A percentile compares a stretch with the other conserved stretches of the same genome.
Evolutionary conservation across 2,113 vertebrate genomes (phyloP).

Genomic region (Lepus timidus): DNA sequence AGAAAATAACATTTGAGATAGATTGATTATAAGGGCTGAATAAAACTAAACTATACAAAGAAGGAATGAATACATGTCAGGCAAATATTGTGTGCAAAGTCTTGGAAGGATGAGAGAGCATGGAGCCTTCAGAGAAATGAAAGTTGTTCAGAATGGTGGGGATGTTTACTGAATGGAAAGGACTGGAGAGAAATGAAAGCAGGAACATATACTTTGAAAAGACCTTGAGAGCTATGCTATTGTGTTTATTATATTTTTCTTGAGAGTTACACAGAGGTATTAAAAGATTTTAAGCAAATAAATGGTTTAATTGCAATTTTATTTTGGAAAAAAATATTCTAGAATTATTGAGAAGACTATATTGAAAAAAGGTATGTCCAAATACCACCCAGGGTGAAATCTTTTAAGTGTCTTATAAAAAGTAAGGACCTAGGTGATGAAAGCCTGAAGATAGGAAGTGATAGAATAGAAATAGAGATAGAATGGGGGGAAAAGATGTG

Average conservation of each 20-base stretch:
- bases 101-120: not conserved
- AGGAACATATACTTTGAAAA: not conserved
- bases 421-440: not conserved
- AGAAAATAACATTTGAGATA: not conserved
- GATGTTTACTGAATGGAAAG: not conserved
- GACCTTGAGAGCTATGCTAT: not conserved
- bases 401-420: not conserved
- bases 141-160: not conserved
- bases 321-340: not conserved
- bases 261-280: not conserved
- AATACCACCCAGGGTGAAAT: not conserved
- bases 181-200: not conserved
- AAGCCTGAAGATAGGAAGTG: not conserved
- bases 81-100: not conserved
- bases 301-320: not conserved
- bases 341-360: not conserved
- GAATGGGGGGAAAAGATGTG: not conserved
- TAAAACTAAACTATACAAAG: not conserved
- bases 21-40: not conserved
- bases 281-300: not conserved
- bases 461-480: not conserved
- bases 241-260: not conserved
- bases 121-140: not conserved
- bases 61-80: not conserved
- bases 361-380: not conserved